Conservation (phyloP, 2,113 vertebrate genomes). For the Pontoporia blainvillei region DNA sequence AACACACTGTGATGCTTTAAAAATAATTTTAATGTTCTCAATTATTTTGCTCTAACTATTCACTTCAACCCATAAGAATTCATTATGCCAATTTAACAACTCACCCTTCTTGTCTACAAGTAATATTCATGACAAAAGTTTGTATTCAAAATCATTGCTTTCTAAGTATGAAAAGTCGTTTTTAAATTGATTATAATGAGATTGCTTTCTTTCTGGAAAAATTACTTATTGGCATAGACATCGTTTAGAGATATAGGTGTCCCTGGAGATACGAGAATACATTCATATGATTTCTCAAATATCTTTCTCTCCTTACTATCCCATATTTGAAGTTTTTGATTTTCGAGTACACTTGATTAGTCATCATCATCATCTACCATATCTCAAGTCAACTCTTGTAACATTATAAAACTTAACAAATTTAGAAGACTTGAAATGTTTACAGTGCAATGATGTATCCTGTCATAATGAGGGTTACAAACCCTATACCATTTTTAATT, state of each 20-base stretch:
- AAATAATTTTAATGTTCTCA: constrained; percentile 73
- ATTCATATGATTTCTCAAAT: background rate
- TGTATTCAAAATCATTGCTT: constrained; percentile 28
- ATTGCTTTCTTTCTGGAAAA: background rate
- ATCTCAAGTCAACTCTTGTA: background rate
- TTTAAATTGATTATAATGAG: background rate
- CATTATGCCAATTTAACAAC: constrained; percentile 69
- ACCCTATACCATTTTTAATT: background rate
- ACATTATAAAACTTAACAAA: background rate
- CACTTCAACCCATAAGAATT: constrained; percentile 69
- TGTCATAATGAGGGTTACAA: background rate
- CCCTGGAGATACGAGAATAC: background rate
- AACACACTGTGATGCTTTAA: constrained; percentile 75
- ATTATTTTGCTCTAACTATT: constrained; percentile 69
- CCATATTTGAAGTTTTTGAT: background rate
- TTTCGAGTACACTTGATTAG: background rate
- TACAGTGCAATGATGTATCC: background rate
- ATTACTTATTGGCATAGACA: background rate
- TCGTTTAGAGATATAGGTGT: background rate
- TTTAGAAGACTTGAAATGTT: background rate
- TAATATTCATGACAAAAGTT: constrained; percentile 63
- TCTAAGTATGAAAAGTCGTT: background rate
- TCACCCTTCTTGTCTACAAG: constrained; percentile 45
- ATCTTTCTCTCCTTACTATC: background rate
- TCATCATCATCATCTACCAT: background rate